phyloP scores from a whole-genome alignment of 2,797 vertebrate species.

The Coluber constrictor region DNA sequence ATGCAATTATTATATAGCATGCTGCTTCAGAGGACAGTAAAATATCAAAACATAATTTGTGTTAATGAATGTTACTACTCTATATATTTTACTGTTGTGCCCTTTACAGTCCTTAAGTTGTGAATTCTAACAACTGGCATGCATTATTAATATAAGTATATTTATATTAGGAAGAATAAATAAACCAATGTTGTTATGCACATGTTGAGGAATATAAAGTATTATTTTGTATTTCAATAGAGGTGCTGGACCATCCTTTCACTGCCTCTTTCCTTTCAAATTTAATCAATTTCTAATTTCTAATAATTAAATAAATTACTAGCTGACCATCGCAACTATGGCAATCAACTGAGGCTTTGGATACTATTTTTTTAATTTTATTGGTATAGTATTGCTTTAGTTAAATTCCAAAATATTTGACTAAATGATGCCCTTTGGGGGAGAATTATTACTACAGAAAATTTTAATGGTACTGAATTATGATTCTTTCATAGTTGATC shows the following conservation, averaged over 20 bases:
- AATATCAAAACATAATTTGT: constrained; percentile 42
- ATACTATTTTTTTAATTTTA: background rate
- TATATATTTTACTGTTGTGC: constrained; percentile 38
- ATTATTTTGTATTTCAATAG: constrained; percentile 3
- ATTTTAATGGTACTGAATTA: background rate
- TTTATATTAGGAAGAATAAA: constrained; percentile 22
- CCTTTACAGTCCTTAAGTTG: constrained; percentile 31
- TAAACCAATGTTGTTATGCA: background rate
- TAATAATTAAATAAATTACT: background rate
- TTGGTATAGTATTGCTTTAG: background rate
- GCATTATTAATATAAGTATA: constrained; percentile 28
- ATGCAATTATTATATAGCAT: constrained; percentile 38
- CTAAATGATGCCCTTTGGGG: background rate
- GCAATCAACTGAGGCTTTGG: background rate
- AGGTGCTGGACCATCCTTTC: background rate
- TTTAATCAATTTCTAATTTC: background rate
- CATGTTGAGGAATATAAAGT: background rate
- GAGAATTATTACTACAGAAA: background rate
- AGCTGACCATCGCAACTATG: background rate
- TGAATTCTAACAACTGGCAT: constrained; percentile 36
- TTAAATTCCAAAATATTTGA: background rate
- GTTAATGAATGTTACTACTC: constrained; percentile 52
- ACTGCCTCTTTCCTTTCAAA: background rate
- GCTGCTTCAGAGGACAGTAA: constrained; percentile 43
- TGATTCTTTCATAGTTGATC: background rate